Conservation (phyloP, 1,140 invertebrate genomes). For the Euglossa dilemma region DNA sequence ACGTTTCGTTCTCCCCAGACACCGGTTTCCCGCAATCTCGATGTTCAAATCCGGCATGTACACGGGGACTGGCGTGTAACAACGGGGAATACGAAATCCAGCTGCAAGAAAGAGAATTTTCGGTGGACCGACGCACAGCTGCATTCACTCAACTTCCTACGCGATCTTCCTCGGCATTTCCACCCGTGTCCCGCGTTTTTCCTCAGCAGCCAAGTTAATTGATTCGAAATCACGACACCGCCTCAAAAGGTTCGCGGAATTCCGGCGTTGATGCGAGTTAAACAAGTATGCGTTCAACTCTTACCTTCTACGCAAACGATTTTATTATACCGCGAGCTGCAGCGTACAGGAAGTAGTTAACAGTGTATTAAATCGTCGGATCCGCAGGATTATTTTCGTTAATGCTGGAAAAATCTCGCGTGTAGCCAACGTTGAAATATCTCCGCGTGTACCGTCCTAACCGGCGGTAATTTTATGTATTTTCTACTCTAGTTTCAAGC, state of each 20-base stretch:
- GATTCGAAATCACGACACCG: not conserved
- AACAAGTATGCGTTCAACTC: not conserved
- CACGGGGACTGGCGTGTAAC: not conserved
- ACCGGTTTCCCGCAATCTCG: conserved; percentile 19
- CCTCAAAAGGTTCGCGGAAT: not conserved
- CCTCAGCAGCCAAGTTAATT: not conserved
- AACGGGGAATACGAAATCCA: conserved; percentile 2
- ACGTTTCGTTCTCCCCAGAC: conserved; percentile 15
- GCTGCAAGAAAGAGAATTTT: conserved; percentile 9
- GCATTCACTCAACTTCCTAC: not conserved
- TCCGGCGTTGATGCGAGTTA: not conserved
- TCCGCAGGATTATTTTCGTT: not conserved
- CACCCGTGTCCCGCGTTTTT: not conserved
- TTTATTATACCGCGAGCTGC: not conserved
- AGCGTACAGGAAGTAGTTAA: not conserved
- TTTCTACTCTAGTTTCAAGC: too few species aligned
- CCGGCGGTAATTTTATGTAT: too few species aligned
- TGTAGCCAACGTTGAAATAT: not conserved
- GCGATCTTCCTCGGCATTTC: not conserved
- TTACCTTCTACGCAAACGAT: not conserved
- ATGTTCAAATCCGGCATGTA: not conserved
- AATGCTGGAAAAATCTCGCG: not conserved
- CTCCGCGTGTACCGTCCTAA: not conserved
- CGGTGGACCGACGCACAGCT: not conserved
- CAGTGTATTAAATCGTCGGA: not conserved